Percentiles rank a stretch among this genome's conserved stretches.
Evolutionary conservation across 2,888 invertebrate genomes (phyloP).

Genomic region (Campoletis raptor): DNA sequence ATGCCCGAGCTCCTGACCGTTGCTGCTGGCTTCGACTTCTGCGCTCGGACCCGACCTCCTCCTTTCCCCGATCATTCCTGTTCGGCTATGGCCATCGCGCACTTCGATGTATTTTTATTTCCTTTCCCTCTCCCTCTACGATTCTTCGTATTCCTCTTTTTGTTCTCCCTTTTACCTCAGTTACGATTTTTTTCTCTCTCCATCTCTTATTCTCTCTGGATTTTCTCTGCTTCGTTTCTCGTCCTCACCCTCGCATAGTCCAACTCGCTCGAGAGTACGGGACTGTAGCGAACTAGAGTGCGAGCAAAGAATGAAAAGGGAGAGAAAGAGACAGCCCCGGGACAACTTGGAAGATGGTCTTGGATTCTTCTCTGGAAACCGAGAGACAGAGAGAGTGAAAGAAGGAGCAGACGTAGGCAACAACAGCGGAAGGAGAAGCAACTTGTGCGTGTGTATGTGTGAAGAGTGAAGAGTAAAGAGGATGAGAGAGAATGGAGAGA

Average conservation of each 20-base stretch:
- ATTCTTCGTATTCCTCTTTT: conserved; percentile 68
- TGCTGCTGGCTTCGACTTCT: conserved; percentile 67
- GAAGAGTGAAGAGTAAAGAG: conserved; percentile 65
- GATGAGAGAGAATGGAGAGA: conserved; percentile 55
- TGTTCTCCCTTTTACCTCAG: conserved; percentile 49
- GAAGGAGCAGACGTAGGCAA: conserved; percentile 26
- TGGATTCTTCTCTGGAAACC: conserved; percentile 58
- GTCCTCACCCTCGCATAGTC: conserved; percentile 44
- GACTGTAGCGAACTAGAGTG: conserved; percentile 51
- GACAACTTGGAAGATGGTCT: conserved; percentile 59
- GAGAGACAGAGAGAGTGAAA: conserved; percentile 73
- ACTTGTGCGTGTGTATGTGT: conserved; percentile 55
- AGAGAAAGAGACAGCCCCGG: conserved; percentile 58
- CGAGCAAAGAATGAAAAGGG: conserved; percentile 42
- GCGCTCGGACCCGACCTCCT: conserved; percentile 65
- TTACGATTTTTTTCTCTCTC: conserved; percentile 51
- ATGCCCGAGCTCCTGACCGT: conserved; percentile 57
- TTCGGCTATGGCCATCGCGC: conserved; percentile 62
- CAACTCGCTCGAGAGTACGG: conserved; percentile 42
- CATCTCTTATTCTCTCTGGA: conserved; percentile 44
- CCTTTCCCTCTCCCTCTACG: conserved; percentile 67
- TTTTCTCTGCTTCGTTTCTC: conserved; percentile 52
- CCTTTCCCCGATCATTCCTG: conserved; percentile 70
- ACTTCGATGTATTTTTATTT: conserved; percentile 50
- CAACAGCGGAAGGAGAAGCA: conserved; percentile 54